Conservation (phyloP, 2,888 invertebrate species). For the Quadroppia sp. region DNA sequence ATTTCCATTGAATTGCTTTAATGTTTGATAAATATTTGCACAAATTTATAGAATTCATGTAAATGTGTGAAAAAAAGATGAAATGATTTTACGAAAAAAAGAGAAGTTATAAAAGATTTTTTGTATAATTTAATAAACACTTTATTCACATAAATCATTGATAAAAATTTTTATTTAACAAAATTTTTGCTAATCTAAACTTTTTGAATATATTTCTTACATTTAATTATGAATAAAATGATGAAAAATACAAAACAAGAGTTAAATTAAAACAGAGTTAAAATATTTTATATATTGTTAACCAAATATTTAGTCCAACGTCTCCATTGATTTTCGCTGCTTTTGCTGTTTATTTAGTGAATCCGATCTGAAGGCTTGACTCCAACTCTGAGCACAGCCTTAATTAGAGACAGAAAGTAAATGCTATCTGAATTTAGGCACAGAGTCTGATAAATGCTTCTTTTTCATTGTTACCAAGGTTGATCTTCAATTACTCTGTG, state of each 20-base stretch:
- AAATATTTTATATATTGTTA: neutral
- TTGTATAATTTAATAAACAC: too few species aligned
- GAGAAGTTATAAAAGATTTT: too few species aligned
- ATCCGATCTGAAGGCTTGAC: slow-evolving; percentile 3
- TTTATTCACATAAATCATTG: too few species aligned
- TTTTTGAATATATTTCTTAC: too few species aligned
- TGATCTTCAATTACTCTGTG: neutral
- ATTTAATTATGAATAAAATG: too few species aligned
- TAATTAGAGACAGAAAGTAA: neutral
- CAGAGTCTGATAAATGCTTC: neutral
- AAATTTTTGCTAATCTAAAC: too few species aligned
- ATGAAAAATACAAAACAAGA: neutral
- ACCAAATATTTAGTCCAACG: neutral
- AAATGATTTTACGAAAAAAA: too few species aligned
- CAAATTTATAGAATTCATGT: too few species aligned
- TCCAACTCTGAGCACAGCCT: neutral
- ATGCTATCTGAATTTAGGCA: neutral
- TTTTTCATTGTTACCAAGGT: neutral
- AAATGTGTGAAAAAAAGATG: too few species aligned
- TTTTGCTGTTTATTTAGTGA: neutral
- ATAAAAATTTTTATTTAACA: too few species aligned
- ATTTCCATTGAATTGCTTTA: neutral
- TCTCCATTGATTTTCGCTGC: slow-evolving; percentile 12
- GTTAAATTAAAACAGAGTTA: neutral
- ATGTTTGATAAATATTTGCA: too few species aligned